Evolutionary conservation across 2,888 invertebrate genomes (phyloP), one percentile per base, ranked within the genome.

Genomic region (Thysanoteuthis rhombus): DNA sequence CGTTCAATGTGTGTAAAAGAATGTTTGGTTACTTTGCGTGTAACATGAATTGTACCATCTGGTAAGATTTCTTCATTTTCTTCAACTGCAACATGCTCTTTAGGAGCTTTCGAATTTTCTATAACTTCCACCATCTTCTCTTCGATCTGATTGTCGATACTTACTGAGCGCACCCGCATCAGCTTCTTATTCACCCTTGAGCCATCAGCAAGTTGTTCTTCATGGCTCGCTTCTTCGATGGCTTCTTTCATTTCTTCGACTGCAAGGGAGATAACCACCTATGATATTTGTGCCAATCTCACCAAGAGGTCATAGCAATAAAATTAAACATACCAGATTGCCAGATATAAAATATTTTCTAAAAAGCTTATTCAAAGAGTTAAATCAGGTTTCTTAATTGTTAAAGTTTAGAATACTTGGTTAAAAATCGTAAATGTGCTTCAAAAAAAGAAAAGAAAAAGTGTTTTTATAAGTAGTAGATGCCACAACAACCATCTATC

Each of bases 141-240:
- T 42, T 39, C 94, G 93, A 94, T 94, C 92, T 95, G 94, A n/a
- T 92, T 92, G 40, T 94, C 96, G 95, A 95, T 95, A 94, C 95
- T 93, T 94, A 95, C 94, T 45, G 94, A 95, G 94, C 95, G 94
- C 32, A 95, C 95, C 90, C 95, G 94, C 45, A 95, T 94, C n/a
- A 95, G 93, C 75, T 94, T 95, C 47, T 95, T 95, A 91, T 94
- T 95, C 28, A 96, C 95, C 25, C 95, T 94, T 25, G 96, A 95
- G 8, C 96, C 96, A 95, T 97, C 96, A 12, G 96, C 95, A 36
- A 96, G 94, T 22, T 94, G 94, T 93, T 96, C 95, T 94, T 96
- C 91, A 32, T 92, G 91, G 40, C 91, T 92, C 42, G 32, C 91
- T 92, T 92, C 91, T 40, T 92, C 91, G n/a, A 92, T 45, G 32